phyloP scores from a whole-genome alignment of 2,888 invertebrate genomes.

The Drosophila longiperda region DNA sequence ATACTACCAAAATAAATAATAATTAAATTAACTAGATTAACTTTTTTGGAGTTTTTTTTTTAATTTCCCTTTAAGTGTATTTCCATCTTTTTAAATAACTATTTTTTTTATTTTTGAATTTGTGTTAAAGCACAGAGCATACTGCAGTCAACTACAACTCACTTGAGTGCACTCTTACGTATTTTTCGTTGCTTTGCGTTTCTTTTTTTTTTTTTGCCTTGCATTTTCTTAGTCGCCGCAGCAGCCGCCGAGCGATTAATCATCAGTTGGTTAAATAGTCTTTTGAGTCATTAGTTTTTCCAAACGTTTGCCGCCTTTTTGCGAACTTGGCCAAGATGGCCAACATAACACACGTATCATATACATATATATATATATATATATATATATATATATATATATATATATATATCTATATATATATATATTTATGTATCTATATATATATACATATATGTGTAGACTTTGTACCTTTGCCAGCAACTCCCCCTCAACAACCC shows the following conservation, averaged over 20 bases:
- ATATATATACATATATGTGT: neutral
- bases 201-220: neutral
- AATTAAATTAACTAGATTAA: neutral
- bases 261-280: conserved; percentile 55
- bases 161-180: neutral
- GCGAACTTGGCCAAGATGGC: conserved; percentile 42
- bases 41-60: neutral
- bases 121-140: neutral
- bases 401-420: neutral
- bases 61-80: neutral
- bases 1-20: neutral
- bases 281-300: conserved; percentile 58
- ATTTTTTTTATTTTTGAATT: neutral
- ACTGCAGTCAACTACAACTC: neutral
- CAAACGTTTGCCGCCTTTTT: conserved; percentile 20
- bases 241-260: conserved; percentile 63
- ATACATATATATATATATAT: neutral
- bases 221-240: conserved; percentile 16
- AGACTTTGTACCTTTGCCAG: conserved; percentile 44
- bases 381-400: neutral
- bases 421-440: neutral
- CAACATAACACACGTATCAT: neutral
- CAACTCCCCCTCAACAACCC: neutral
- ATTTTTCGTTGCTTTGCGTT: conserved; percentile 4
- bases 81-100: neutral